A percentile compares a stretch with the other conserved stretches of the same genome.
Conservation (phyloP, 2,797 vertebrate species). For the Gymnopithys bicolor region DNA sequence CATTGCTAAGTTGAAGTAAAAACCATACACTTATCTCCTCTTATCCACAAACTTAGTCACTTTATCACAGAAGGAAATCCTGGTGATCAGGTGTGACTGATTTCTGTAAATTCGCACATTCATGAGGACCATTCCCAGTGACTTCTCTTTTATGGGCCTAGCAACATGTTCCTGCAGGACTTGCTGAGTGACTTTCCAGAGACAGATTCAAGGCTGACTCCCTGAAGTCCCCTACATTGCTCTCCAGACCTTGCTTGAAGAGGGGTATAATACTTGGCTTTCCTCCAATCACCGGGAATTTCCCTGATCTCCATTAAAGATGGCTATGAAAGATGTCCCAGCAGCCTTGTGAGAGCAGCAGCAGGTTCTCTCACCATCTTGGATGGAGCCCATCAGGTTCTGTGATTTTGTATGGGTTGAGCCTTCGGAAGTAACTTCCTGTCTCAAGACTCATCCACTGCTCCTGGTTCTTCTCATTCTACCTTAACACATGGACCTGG, state of each 20-base stretch:
- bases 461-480: not conserved
- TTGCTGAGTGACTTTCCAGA: rapidly evolving
- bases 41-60: not conserved
- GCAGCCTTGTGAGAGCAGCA: not conserved
- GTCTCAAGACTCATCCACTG: rapidly evolving
- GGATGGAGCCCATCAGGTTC: not conserved
- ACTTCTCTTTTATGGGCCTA: not conserved
- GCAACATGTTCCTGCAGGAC: not conserved
- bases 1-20: not conserved
- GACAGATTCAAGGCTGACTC: not conserved
- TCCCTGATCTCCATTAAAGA: not conserved
- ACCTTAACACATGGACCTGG: not conserved
- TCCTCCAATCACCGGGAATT: not conserved
- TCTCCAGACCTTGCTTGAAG: not conserved
- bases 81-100: not conserved
- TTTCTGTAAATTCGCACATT: not conserved
- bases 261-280: not conserved
- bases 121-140: rapidly evolving
- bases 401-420: not conserved
- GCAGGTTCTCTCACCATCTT: not conserved
- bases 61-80: not conserved
- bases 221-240: not conserved
- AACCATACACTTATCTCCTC: not conserved
- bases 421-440: not conserved
- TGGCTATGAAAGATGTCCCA: not conserved